These are phyloP conservation scores for Sceloporus tristichus DNA, from an alignment of 2,113 vertebrate species.

Conservation along the genomic window DNA sequence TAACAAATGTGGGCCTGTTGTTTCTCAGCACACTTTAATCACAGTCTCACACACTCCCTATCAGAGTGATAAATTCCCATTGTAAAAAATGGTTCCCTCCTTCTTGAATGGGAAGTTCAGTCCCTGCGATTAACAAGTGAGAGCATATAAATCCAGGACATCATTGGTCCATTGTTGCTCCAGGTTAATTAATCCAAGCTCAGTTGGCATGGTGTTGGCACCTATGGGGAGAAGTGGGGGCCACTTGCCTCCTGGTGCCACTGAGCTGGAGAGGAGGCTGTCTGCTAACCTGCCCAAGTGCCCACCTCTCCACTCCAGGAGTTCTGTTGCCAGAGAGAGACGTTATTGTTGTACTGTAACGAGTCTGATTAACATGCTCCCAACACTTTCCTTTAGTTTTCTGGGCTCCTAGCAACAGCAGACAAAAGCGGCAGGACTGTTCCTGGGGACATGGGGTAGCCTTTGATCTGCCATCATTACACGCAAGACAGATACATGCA, in stretches of 20 bases:
- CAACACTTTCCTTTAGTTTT: conserved; percentile 77
- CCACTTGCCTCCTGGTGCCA: conserved; percentile 27
- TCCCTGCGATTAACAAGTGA: not conserved
- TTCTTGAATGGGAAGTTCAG: not conserved
- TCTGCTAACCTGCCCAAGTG: conserved; percentile 1
- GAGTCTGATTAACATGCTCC: conserved; percentile 84
- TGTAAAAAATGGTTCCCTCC: not conserved
- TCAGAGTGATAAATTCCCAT: not conserved
- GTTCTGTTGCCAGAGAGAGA: conserved; percentile 57
- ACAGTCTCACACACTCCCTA: not conserved
- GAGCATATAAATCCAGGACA: not conserved
- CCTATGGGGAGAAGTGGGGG: not conserved
- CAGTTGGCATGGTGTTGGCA: not conserved
- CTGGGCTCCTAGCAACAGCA: conserved; percentile 83
- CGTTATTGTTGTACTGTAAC: conserved; percentile 78
- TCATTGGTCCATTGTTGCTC: not conserved
- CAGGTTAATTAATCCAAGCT: not conserved
- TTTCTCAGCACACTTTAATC: not conserved
- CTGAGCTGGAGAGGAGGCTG: not conserved
- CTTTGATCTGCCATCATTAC: conserved; percentile 90
- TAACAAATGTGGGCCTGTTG: not conserved
- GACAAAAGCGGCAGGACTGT: conserved; percentile 82
- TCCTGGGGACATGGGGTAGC: conserved; percentile 72
- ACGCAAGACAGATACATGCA: conserved; percentile 63
- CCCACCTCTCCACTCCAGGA: not conserved